phyloP scores from a whole-genome alignment of 2,888 invertebrate genomes.

The Frankliniella intonsa region DNA sequence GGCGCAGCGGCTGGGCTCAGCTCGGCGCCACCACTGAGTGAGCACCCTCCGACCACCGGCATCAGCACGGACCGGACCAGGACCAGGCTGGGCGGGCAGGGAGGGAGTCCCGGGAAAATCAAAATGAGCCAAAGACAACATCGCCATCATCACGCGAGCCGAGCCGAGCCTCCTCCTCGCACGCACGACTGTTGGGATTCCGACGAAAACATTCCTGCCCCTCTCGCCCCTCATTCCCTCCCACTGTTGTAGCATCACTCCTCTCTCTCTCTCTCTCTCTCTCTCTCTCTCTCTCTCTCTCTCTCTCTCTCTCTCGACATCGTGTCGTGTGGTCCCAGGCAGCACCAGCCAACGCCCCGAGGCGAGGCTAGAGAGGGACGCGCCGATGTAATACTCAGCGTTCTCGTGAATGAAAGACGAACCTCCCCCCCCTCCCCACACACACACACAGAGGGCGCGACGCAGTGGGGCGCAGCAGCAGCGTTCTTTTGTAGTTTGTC shows the following conservation, averaged over 20 bases:
- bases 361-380: too few relatives aligned
- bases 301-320: background rate
- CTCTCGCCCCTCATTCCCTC: background rate
- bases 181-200: background rate
- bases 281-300: background rate
- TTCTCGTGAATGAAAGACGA: slow-evolving; percentile 20
- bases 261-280: background rate
- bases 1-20: background rate
- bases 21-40: too few relatives aligned
- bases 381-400: background rate
- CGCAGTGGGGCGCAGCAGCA: background rate
- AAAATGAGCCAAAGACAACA: too few relatives aligned
- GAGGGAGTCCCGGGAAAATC: too few relatives aligned
- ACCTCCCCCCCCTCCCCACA: background rate
- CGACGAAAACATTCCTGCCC: background rate
- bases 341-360: too few relatives aligned
- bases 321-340: background rate
- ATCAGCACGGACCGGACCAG: too few relatives aligned
- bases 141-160: too few relatives aligned
- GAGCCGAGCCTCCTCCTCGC: background rate
- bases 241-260: background rate
- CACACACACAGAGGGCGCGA: background rate
- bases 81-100: too few relatives aligned
- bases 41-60: too few relatives aligned
- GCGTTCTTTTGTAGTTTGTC: slow-evolving; percentile 25